Percentiles rank a stretch among this genome's conserved stretches.
phyloP scores from a whole-genome alignment of 1,140 invertebrate species.

The Drosophila simulans region DNA sequence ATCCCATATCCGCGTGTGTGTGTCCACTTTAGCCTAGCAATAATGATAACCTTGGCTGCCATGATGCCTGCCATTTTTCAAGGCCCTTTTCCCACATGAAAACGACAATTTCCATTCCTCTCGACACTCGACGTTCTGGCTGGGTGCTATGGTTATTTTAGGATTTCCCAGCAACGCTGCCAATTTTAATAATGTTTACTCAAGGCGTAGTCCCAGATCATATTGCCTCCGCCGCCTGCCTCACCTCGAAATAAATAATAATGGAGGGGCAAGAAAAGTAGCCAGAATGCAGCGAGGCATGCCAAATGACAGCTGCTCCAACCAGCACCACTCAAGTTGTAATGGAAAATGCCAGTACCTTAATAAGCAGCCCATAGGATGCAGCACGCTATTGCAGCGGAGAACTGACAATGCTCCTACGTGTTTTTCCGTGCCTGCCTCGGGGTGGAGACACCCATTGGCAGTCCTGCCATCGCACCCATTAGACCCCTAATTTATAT shows the following conservation, averaged over 20 bases:
- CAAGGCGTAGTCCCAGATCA: slow-evolving; percentile 63
- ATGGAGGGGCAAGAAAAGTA: slow-evolving; percentile 3
- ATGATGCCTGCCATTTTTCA: slow-evolving; percentile 79
- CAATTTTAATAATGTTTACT: slow-evolving; percentile 84
- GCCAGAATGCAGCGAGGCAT: slow-evolving; percentile 51
- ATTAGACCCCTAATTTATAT: slow-evolving; percentile 52
- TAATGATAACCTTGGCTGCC: slow-evolving; percentile 80
- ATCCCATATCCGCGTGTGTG: slow-evolving; percentile 15
- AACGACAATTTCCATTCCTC: slow-evolving; percentile 77
- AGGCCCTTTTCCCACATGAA: slow-evolving; percentile 49
- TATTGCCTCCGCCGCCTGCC: background rate
- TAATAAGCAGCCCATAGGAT: slow-evolving; percentile 55
- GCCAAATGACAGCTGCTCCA: slow-evolving; percentile 59
- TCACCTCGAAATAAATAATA: slow-evolving; percentile 13
- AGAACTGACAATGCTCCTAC: slow-evolving; percentile 50
- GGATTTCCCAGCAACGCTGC: slow-evolving; percentile 72
- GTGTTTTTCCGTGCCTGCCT: slow-evolving; percentile 19
- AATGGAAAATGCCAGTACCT: slow-evolving; percentile 53
- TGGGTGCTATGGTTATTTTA: slow-evolving; percentile 71
- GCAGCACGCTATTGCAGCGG: slow-evolving; percentile 51
- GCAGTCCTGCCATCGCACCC: slow-evolving; percentile 4
- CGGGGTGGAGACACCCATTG: background rate
- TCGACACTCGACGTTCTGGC: slow-evolving; percentile 22
- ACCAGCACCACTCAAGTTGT: slow-evolving; percentile 4
- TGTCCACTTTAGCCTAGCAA: slow-evolving; percentile 76